Conservation (phyloP, 1,140 invertebrate species). For the Meloidogyne hapla region DNA sequence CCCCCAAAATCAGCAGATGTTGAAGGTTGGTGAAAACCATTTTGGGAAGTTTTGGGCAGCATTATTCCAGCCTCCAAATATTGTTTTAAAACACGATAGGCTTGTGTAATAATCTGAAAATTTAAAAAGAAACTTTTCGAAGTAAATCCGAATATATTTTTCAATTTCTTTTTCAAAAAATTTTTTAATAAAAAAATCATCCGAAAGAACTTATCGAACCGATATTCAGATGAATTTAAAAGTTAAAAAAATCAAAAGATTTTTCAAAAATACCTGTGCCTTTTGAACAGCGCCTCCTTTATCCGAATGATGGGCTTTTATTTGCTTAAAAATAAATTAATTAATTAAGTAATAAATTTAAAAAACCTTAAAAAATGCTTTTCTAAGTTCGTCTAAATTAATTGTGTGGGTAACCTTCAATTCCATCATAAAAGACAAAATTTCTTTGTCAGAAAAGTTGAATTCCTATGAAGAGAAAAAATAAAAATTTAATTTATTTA, state of each 20-base stretch:
- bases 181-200: too few species aligned
- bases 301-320: constrained; percentile 31
- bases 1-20: not conserved
- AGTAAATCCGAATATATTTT: too few species aligned
- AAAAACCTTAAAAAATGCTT: constrained; percentile 20
- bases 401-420: constrained; percentile 25
- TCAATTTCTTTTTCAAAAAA: too few species aligned
- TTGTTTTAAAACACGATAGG: constrained; percentile 31
- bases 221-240: not conserved
- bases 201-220: not conserved
- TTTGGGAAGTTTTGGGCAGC: constrained; percentile 4
- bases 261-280: constrained; percentile 27
- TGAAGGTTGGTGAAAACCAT: constrained; percentile 5
- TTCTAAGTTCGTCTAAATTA: constrained; percentile 10
- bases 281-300: constrained; percentile 28
- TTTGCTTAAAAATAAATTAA: constrained; percentile 31
- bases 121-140: too few species aligned
- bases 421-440: constrained; percentile 27
- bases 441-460: constrained; percentile 22
- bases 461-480: constrained; percentile 22
- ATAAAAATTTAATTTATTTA: not conserved
- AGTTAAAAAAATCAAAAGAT: not conserved
- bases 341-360: not conserved
- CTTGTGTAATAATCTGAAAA: constrained; percentile 26
- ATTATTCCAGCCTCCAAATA: constrained; percentile 29